These are phyloP conservation scores for Sebastolobus altivelis DNA, from an alignment of 2,797 vertebrate species.

Conservation along the genomic window DNA sequence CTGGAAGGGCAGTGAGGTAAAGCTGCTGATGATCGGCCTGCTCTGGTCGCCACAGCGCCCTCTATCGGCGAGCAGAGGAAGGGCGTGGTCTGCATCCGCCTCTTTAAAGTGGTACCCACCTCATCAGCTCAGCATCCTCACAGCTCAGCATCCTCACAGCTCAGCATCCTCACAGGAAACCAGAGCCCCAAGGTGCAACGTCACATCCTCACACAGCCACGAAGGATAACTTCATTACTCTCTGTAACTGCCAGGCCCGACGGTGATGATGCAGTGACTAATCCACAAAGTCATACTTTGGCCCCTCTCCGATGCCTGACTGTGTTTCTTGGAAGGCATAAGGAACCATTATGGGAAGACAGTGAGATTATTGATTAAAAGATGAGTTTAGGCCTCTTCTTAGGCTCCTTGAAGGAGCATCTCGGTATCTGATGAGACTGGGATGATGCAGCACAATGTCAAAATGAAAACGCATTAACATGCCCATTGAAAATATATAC, in stretches of 20 bases:
- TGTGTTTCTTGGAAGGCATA: slow-evolving; percentile 20
- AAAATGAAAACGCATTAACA: not conserved
- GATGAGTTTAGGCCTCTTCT: not conserved
- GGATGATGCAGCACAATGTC: slow-evolving; percentile 54
- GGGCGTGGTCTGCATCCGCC: slow-evolving; percentile 82
- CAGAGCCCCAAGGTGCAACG: slow-evolving; percentile 2
- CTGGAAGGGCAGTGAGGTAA: slow-evolving; percentile 75
- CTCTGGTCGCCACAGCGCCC: slow-evolving; percentile 54
- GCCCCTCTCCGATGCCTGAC: not conserved
- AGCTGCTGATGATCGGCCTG: slow-evolving; percentile 55
- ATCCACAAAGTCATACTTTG: slow-evolving; percentile 3
- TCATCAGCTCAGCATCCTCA: slow-evolving; percentile 35
- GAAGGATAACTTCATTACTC: not conserved
- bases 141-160: not conserved
- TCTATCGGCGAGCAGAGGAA: slow-evolving; percentile 45
- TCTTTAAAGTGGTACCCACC: slow-evolving; percentile 76
- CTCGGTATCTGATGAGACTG: slow-evolving; percentile 3
- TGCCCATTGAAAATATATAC: not conserved
- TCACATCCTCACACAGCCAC: slow-evolving; percentile 29
- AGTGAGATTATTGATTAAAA: slow-evolving; percentile 39
- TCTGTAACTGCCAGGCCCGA: not conserved
- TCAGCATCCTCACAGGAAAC: slow-evolving; percentile 9
- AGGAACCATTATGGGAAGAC: slow-evolving; percentile 30
- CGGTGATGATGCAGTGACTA: slow-evolving; percentile 13
- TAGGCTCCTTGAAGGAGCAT: slow-evolving; percentile 17